Evolutionary conservation across 2,888 invertebrate genomes (phyloP), one percentile per base, ranked within the genome.

Genomic region (Rhabditoides inermis): DNA sequence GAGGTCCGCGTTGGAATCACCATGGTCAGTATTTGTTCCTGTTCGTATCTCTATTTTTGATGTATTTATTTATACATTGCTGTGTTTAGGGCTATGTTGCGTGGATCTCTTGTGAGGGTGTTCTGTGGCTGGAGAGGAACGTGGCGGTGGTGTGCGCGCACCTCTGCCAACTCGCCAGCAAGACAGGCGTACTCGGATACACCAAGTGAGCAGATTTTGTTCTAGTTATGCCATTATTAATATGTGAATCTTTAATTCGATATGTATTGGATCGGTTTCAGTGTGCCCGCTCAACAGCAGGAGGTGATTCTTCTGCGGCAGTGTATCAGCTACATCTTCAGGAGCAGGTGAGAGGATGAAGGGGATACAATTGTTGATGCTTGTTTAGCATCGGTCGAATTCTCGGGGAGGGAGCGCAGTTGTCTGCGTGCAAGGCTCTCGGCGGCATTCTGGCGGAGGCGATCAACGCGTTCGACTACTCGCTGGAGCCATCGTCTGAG

Each of bases 1-100:
- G 95, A 98, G 82, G 88, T 95, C 51, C 83, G 95, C 63, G 91
- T 98, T 53, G 95, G 95, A 55, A 89, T 98, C 0, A 92, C 95
- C 3, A 90, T 95, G 81, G 90, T 90, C 79, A 22, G 56, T 20
- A n/a, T 12, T 6, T 20, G 2, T 26, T 45, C 28, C 20, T 40
- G 7, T n/a, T 49, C n/a, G n/a, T 28, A 7, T 7, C n/a, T 15
- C 20, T 48, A 25, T 22, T 39, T 36, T 22, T 10, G n/a, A 20
- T 37, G 48, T 39, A 46, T 18, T 51, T 23, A 23, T 51, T 23
- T 7, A 7, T 32, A n/a, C 6, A 3, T 35, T 47, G 18, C 2
- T 28, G 6, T 25, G 25, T 50, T 39, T 46, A 70, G 89, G 88
- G 91, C 0, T 98, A 98, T 77, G 92, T 98, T 26, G 86, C 89